Conservation (phyloP, 2,888 invertebrate species). For the Philhelius pedissequus region DNA sequence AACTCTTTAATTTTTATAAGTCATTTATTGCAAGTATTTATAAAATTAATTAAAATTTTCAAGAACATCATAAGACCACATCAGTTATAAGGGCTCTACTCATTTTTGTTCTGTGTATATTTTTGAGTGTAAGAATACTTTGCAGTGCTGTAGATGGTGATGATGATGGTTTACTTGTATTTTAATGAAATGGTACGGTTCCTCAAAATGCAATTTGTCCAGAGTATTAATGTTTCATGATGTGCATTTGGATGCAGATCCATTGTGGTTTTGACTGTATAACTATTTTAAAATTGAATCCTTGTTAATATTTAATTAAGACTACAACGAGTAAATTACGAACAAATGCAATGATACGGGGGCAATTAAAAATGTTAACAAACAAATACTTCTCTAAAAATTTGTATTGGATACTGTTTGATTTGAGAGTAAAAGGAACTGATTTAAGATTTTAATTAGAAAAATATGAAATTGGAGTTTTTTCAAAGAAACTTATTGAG, state of each 20-base stretch:
- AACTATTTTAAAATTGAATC: not conserved
- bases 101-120: not conserved
- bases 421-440: no score
- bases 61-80: no score
- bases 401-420: no score
- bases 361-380: not conserved
- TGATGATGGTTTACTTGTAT: not conserved
- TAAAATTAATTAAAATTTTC: no score
- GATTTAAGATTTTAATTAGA: no score
- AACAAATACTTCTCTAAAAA: no score
- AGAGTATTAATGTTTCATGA: not conserved
- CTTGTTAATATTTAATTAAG: not conserved
- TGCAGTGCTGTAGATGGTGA: not conserved
- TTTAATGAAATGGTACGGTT: conserved; percentile 2
- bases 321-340: not conserved
- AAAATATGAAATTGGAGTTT: no score
- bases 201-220: conserved; percentile 29
- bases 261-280: not conserved
- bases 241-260: conserved; percentile 1
- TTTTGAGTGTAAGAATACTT: not conserved
- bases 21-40: no score
- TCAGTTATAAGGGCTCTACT: no score
- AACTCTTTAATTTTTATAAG: no score
- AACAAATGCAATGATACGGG: not conserved
- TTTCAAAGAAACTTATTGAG: no score